Conservation (phyloP, 2,113 vertebrate genomes). For the Nycticebus coucang region DNA sequence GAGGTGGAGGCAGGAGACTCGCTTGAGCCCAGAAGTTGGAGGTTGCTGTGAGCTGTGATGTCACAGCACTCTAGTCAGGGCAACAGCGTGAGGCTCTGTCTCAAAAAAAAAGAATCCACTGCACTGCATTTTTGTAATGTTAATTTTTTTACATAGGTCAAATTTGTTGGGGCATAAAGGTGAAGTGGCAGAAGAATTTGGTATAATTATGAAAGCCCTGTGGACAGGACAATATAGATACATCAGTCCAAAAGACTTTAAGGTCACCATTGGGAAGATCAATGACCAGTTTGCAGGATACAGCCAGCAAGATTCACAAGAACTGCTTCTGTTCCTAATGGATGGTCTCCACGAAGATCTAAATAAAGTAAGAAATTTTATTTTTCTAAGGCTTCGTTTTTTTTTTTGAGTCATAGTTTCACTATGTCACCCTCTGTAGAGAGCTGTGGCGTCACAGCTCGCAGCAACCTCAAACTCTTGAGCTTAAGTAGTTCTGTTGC, state of each 20-base stretch:
- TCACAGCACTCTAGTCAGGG: too few species aligned
- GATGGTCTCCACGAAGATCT: conserved; percentile 98
- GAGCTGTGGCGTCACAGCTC: too few species aligned
- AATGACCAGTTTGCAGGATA: conserved; percentile 96
- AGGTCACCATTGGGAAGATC: conserved; percentile 97
- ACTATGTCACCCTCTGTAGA: too few species aligned
- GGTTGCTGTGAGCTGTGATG: too few species aligned
- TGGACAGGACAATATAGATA: conserved; percentile 96
- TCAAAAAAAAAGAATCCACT: background rate
- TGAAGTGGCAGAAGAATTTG: conserved; percentile 98
- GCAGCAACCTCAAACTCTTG: too few species aligned
- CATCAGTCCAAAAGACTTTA: conserved; percentile 97
- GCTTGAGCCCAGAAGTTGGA: too few species aligned
- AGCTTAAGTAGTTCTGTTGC: too few species aligned
- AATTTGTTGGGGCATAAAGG: conserved; percentile 98
- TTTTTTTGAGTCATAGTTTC: too few species aligned
- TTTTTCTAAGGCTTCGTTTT: background rate
- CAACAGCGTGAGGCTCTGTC: too few species aligned
- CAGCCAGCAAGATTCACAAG: conserved; percentile 98
- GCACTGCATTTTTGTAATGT: background rate
- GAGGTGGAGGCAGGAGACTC: too few species aligned
- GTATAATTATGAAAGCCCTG: conserved; percentile 96
- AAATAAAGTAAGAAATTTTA: conserved; percentile 91
- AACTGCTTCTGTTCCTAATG: conserved; percentile 97
- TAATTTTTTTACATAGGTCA: conserved; percentile 84